Percentiles rank a stretch among this genome's conserved stretches.
Evolutionary conservation across 2,797 vertebrate genomes (phyloP).

Genomic region (Lithobates pipiens): DNA sequence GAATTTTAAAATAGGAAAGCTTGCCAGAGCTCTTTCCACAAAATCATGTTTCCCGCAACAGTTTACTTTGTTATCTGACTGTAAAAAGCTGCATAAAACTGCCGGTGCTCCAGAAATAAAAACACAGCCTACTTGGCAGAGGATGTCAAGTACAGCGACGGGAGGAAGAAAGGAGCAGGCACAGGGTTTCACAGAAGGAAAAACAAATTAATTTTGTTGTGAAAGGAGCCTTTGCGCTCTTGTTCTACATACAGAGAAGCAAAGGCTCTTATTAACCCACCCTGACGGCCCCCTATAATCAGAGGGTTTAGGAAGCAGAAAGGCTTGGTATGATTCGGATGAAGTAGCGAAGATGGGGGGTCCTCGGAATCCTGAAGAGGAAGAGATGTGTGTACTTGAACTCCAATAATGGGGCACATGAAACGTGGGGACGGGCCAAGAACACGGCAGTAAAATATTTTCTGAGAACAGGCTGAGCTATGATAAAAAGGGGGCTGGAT

Average conservation of each 20-base stretch:
- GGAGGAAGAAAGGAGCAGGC: background rate
- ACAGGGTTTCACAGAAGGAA: background rate
- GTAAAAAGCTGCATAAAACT: background rate
- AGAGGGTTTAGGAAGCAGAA: background rate
- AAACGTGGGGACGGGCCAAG: background rate
- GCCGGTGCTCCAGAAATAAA: background rate
- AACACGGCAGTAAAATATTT: background rate
- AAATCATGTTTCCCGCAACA: background rate
- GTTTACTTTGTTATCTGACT: background rate
- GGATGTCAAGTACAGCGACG: background rate
- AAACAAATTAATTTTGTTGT: slow-evolving; percentile 37
- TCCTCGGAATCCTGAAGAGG: background rate
- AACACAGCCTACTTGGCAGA: slow-evolving; percentile 1
- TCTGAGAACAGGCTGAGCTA: slow-evolving; percentile 27
- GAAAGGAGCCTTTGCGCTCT: slow-evolving; percentile 5
- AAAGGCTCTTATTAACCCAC: background rate
- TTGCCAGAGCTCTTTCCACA: background rate
- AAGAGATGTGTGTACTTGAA: background rate
- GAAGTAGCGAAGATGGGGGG: background rate
- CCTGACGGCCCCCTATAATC: background rate
- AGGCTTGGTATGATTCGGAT: background rate
- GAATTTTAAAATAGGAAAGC: background rate
- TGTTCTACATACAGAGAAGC: slow-evolving; percentile 14
- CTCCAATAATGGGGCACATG: background rate
- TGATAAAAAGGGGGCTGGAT: background rate